A percentile compares a stretch with the other conserved stretches of the same genome.
Conservation (phyloP, 2,113 vertebrate species). For the Mustelus asterias region DNA sequence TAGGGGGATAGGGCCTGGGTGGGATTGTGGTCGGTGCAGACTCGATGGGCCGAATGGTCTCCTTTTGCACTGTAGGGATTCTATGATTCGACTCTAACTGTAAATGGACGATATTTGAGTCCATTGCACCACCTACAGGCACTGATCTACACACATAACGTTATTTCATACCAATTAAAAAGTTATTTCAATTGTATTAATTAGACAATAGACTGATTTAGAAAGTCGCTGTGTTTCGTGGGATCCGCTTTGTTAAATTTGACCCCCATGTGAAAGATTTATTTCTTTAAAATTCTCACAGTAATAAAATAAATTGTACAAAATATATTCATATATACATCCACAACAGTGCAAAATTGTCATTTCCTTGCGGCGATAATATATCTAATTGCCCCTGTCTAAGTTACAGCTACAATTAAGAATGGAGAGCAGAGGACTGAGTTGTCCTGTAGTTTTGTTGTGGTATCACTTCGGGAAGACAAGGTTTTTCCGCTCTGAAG, state of each 20-base stretch:
- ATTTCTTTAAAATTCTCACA: background rate
- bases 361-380: background rate
- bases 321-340: conserved; percentile 28
- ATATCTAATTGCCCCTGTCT: background rate
- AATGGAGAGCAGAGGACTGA: background rate
- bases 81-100: background rate
- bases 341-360: conserved; percentile 30
- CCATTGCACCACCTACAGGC: background rate
- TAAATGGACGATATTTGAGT: background rate
- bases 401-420: background rate
- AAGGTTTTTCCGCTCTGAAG: conserved; percentile 41
- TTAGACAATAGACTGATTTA: background rate
- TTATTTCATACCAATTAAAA: background rate
- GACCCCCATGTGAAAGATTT: background rate
- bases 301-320: conserved; percentile 33
- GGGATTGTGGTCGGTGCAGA: too few relatives aligned
- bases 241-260: background rate
- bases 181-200: background rate
- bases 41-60: too few relatives aligned
- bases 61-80: background rate
- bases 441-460: background rate
- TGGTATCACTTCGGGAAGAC: conserved; percentile 7
- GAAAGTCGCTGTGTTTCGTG: background rate
- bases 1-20: too few relatives aligned
- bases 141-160: background rate